These are phyloP conservation scores for Hermaeophaga mercurialis DNA, from an alignment of 2,888 invertebrate genomes.

Conservation along the genomic window DNA sequence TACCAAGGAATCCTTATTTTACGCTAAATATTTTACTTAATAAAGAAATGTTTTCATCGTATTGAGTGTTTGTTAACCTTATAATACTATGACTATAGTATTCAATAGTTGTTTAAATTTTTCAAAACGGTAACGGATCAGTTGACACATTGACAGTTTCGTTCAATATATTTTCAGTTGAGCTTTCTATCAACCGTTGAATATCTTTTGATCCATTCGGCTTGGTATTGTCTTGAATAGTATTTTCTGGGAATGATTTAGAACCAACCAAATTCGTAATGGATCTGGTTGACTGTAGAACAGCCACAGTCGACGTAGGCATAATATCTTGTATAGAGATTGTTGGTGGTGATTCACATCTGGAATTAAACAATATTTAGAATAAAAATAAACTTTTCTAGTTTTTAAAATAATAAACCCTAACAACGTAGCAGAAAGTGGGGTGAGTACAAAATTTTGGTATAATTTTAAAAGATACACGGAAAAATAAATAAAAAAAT, in stretches of 20 bases:
- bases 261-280: too few relatives aligned
- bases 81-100: too few relatives aligned
- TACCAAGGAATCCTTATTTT: too few relatives aligned
- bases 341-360: constrained; percentile 27
- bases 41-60: too few relatives aligned
- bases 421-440: too few relatives aligned
- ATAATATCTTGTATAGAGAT: constrained; percentile 36
- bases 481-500: too few relatives aligned
- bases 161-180: neutral
- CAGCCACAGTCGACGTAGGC: constrained; percentile 34
- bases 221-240: neutral
- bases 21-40: too few relatives aligned
- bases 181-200: neutral
- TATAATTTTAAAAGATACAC: too few relatives aligned
- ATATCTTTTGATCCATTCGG: neutral
- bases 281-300: neutral
- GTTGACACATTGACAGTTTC: neutral
- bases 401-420: too few relatives aligned
- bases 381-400: neutral
- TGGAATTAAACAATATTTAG: constrained; percentile 7
- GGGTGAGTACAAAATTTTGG: too few relatives aligned
- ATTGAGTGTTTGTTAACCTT: too few relatives aligned
- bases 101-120: too few relatives aligned
- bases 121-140: constrained; percentile 1
- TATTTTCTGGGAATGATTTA: neutral